Evolutionary conservation across 1,140 invertebrate genomes (phyloP).

Genomic region (Metopolophium dirhodum): DNA sequence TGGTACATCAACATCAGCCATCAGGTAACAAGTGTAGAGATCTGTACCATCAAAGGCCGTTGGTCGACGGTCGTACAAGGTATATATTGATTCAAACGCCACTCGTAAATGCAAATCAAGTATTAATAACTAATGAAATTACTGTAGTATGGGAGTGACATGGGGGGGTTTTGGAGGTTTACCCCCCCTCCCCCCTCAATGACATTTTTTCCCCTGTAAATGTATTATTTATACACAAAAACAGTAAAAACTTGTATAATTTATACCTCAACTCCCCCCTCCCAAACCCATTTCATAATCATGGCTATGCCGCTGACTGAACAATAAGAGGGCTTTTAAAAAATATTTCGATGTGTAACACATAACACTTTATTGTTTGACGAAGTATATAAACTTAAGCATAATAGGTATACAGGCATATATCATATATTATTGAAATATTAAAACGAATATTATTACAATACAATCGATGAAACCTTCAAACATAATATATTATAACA

Average conservation of each 20-base stretch:
- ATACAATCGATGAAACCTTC: slow-evolving; percentile 2
- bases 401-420: not conserved
- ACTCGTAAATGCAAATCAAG: not conserved
- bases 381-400: not conserved
- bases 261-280: too few relatives aligned
- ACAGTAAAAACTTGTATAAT: too few relatives aligned
- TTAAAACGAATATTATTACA: not conserved
- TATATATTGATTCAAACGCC: not conserved
- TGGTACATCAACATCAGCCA: too few relatives aligned
- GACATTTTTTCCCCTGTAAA: too few relatives aligned
- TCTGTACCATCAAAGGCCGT: not conserved
- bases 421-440: not conserved
- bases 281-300: too few relatives aligned
- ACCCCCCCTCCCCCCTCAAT: too few relatives aligned
- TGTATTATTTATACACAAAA: too few relatives aligned
- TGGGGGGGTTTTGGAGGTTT: too few relatives aligned
- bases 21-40: not conserved
- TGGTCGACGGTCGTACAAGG: not conserved
- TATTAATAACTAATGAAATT: not conserved
- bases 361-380: not conserved
- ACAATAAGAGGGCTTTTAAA: not conserved
- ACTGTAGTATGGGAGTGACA: not conserved
- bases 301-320: too few relatives aligned
- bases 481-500: not conserved
- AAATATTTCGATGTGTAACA: not conserved